Conservation (phyloP, 2,797 vertebrate genomes). For the Myripristis murdjan region DNA sequence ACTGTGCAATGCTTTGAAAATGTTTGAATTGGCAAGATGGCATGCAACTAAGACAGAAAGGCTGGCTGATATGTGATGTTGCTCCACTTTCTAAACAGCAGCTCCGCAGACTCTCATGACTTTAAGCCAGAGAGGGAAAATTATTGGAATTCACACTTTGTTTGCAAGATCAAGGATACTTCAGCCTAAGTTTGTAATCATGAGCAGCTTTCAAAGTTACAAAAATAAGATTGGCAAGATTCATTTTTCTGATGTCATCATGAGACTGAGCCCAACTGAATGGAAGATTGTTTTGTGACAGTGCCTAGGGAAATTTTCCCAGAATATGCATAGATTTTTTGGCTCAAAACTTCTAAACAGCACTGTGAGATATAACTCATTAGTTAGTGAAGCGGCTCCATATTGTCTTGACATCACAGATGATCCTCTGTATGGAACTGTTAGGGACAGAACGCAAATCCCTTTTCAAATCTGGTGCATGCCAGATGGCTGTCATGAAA, state of each 20-base stretch:
- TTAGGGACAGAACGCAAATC: conserved; percentile 45
- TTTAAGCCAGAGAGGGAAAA: conserved; percentile 51
- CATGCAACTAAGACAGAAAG: conserved; percentile 28
- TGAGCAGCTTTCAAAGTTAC: conserved; percentile 37
- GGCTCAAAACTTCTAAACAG: conserved; percentile 42
- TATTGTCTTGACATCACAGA: conserved; percentile 48
- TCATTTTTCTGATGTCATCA: conserved; percentile 56
- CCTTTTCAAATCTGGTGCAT: conserved; percentile 34
- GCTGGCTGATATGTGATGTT: conserved; percentile 31
- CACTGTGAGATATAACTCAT: conserved; percentile 47
- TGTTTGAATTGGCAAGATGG: conserved; percentile 39
- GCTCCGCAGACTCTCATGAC: conserved; percentile 9
- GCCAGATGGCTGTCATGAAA: conserved; percentile 34
- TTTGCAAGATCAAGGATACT: conserved; percentile 55
- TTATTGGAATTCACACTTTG: conserved; percentile 60
- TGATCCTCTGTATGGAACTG: conserved; percentile 37
- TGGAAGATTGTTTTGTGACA: conserved; percentile 53
- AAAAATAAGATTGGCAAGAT: conserved; percentile 52
- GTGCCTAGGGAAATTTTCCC: conserved; percentile 56
- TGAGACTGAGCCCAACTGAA: conserved; percentile 61
- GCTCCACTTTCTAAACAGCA: background rate
- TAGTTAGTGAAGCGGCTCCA: conserved; percentile 60
- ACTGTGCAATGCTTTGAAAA: conserved; percentile 55
- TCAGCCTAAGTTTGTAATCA: conserved; percentile 39
- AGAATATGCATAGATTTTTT: conserved; percentile 52